Base-by-base conservation (phyloP, 1,140 invertebrate genomes). In the Penaeus indicus region DNA sequence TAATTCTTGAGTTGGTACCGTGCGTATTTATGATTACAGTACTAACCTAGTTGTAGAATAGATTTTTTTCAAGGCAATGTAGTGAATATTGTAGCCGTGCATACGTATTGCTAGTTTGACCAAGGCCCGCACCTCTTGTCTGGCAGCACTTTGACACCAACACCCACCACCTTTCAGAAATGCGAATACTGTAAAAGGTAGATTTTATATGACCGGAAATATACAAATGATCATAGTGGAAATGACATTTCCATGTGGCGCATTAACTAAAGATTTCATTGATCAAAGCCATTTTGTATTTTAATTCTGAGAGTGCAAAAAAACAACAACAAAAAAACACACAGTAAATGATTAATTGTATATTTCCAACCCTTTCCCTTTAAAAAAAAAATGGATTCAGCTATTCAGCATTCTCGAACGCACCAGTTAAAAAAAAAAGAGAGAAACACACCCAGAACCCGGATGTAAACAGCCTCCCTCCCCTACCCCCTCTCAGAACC, bases 81-180 rank as follows among this genome's bases (percentile, higher is more conserved):
- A 84, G 82, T 84, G 82, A 84, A 80, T 80, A 64, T 69, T 84
- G 82, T 84, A 69, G 82, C 82, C 82, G 47, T 84, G 82, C 82
- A 84, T 84, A 84, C 82, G 82, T 69, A 54, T 42, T 47, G 82
- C 82, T 84, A 84, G 82, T 67, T n/a, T 67, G 82, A 84, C 82
- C 82, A 84, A 84, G 82, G 82, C 82, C 63, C 54, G 61, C 62
- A 62, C 82, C 63, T 47, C 38, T 42, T 69, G 47, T 84, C 62
- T 84, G 82, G 82, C 82, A 84, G 82, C 82, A 84, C 82, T 38
- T 54, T 69, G 38, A 69, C 82, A 84, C 22, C 82, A 67, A 83
- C 62, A 83, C 81, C 82, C 64, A 84, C 63, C 63, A 84, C 38
- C 62, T 84, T 84, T 61, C 63, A 54, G 16, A 54, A 54, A 16